Base-by-base conservation (phyloP, 1,140 invertebrate genomes). In the Penaeus indicus region DNA sequence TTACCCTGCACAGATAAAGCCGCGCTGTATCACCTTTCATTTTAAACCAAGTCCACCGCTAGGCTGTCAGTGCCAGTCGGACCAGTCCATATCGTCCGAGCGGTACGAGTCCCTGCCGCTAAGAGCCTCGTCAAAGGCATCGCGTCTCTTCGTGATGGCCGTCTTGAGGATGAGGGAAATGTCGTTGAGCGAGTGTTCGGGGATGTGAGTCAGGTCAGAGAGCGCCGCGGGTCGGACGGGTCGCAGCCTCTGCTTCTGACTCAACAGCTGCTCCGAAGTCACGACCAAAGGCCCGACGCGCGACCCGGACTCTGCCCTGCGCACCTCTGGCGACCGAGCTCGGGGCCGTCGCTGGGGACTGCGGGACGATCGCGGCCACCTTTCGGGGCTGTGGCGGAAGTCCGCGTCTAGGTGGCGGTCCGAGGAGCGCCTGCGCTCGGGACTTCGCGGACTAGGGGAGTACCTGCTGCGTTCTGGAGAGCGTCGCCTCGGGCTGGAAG, bases 161-260 rank as follows among this genome's bases (percentile, higher is more conserved):
- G 84, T 85, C 77, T 89, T 89, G 21, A 91, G 85, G 61, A 91
- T 87, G 38, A 91, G 62, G 22, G 90, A 89, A 27, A 91, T 87
- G 63, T 91, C 90, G 78, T 91, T 89, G 38, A 91, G 79, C 82
- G 90, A 91, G 64, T 89, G 27, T 47, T 91, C 86, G 32, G 90
- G 90, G 27, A 91, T 84, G 42, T 86, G 61, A 38, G 85, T 87
- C 25, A 91, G 78, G 77, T 91, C 90, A 27, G 86, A 79, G 22
- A 91, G 85, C 8, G 85, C 88, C 21, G 90, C 63, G 61, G 90
- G 90, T 19, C 90, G 81, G 25, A 91, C 90, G 25, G 90, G 90
- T n/a, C 90, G 88, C 19, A 91, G 75, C 60, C 89, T 81, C 42
- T 91, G 84, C 63, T 91, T 91, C 82, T 91, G 90, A 47, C 86